Evolutionary conservation across 2,888 invertebrate species (phyloP).

Genomic region (Archaeoteleia sp.): DNA sequence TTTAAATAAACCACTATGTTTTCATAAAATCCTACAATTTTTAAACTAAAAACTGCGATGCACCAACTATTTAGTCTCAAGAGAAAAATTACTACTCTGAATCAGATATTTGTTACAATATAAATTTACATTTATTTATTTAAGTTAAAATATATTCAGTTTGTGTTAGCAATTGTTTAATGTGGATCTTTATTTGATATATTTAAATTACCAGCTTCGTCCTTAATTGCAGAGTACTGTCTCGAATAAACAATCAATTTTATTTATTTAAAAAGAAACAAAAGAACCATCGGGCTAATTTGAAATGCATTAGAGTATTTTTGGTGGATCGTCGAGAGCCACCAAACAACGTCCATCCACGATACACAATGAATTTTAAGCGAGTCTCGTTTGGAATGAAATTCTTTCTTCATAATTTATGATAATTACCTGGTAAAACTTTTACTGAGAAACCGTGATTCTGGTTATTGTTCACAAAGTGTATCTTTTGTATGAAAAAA

Average conservation of each 20-base stretch:
- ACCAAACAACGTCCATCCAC: constrained; percentile 4
- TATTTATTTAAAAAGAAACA: constrained; percentile 25
- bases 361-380: constrained; percentile 35
- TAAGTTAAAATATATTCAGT: no score
- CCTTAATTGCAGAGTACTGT: constrained; percentile 37
- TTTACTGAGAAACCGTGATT: neutral
- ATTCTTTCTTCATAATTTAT: constrained; percentile 14
- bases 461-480: no score
- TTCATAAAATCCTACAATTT: no score
- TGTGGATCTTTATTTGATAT: constrained; percentile 8
- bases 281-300: constrained; percentile 19
- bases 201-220: constrained; percentile 8
- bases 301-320: constrained; percentile 40
- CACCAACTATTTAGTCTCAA: no score
- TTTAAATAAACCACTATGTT: no score
- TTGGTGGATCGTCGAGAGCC: constrained; percentile 7
- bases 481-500: no score
- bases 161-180: neutral
- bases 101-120: no score
- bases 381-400: constrained; percentile 9
- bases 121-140: no score
- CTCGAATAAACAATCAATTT: constrained; percentile 36
- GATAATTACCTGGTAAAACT: constrained; percentile 10
- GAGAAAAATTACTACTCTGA: no score
- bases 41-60: no score